Conservation (phyloP, 2,113 vertebrate genomes). For the Porphyrio hochstetteri region DNA sequence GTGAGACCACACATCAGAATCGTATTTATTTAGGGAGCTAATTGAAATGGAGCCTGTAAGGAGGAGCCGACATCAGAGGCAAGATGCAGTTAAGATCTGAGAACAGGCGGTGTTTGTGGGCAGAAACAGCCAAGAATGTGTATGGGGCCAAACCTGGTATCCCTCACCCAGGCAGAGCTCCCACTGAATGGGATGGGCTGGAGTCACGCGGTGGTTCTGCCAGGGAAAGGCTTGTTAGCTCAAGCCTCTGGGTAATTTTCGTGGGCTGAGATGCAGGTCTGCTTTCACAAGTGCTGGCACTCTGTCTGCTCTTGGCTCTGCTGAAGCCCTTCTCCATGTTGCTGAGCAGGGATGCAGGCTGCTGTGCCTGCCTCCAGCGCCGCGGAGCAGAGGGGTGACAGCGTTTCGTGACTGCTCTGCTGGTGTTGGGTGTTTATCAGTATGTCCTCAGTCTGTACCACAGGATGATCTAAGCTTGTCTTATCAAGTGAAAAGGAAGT, state of each 20-base stretch:
- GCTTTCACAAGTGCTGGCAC: not conserved
- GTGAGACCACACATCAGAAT: slow-evolving; percentile 50
- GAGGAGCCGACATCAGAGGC: not conserved
- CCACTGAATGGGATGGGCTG: not conserved
- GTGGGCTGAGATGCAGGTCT: not conserved
- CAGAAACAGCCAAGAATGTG: not conserved
- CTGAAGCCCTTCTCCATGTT: rapidly evolving
- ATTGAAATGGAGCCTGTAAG: slow-evolving; percentile 16
- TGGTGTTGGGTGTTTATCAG: rapidly evolving
- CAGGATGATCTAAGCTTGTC: not conserved
- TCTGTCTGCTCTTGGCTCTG: rapidly evolving
- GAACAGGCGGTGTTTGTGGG: not conserved
- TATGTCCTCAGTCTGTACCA: not conserved
- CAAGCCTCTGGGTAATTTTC: not conserved
- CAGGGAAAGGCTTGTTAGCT: not conserved
- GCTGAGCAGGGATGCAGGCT: rapidly evolving
- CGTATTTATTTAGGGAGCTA: slow-evolving; percentile 44
- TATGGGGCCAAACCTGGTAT: not conserved
- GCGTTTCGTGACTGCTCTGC: rapidly evolving
- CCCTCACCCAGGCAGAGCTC: not conserved
- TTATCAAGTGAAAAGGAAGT: not conserved
- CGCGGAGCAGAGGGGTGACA: rapidly evolving
- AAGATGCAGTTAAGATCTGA: not conserved
- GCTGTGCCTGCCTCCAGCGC: rapidly evolving
- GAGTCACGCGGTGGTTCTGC: not conserved